Conservation (phyloP, 2,113 vertebrate genomes). For the Spea bombifrons region DNA sequence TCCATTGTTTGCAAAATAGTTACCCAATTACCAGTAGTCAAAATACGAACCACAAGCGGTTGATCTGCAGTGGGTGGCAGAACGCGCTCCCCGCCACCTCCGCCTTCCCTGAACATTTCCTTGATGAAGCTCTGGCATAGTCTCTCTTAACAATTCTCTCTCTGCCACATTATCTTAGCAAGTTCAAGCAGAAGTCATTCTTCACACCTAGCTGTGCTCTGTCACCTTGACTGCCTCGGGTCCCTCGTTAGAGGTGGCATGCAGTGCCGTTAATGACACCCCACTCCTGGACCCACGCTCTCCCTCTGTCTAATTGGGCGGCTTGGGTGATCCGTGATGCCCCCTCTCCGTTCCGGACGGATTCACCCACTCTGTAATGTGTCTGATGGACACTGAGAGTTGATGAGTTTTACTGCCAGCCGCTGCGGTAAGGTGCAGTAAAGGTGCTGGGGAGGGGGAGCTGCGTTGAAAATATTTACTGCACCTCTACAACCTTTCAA, state of each 20-base stretch:
- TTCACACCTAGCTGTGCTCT: constrained; percentile 42
- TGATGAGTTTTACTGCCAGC: constrained; percentile 36
- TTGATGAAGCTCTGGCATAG: neutral
- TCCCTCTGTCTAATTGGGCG: constrained; percentile 37
- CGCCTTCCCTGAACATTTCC: neutral
- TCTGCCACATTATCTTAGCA: constrained; percentile 7
- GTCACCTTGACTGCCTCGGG: constrained; percentile 29
- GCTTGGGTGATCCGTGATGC: constrained; percentile 28
- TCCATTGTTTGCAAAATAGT: neutral
- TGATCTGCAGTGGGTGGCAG: neutral
- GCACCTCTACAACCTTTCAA: neutral
- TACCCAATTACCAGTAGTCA: neutral
- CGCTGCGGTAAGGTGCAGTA: constrained; percentile 11
- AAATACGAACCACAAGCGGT: neutral
- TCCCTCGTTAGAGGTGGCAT: constrained; percentile 45
- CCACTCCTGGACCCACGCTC: constrained; percentile 14
- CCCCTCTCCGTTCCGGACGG: constrained; percentile 25
- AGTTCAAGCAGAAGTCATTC: constrained; percentile 13
- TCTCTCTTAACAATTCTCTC: constrained; percentile 6
- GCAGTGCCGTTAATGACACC: constrained; percentile 29
- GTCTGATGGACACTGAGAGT: constrained; percentile 25
- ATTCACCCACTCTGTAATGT: constrained; percentile 36
- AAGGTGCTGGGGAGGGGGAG: neutral
- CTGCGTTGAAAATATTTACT: neutral
- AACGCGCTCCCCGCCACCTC: neutral